Evolutionary conservation across 2,888 invertebrate genomes (phyloP), one percentile per base, ranked within the genome.

Genomic region (Stictocephala bisonia): DNA sequence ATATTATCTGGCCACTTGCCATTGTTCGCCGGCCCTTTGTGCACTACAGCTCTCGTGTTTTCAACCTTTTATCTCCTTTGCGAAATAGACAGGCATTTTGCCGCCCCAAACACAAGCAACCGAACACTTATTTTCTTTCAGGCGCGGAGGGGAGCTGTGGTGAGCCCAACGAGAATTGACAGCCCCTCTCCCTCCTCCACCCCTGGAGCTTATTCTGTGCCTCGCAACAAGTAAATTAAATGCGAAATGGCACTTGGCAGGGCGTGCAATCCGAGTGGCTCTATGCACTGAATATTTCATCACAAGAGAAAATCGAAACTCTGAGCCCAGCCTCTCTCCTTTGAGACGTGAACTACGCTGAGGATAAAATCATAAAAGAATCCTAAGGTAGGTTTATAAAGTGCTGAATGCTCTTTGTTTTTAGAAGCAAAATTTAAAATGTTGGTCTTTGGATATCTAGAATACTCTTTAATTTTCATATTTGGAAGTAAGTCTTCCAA

Each of bases 1-100:
- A 64, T 64, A 64, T 64, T 71, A 71, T 71, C 70, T 71, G 40
- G 41, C 70, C 58, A 71, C 70, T 71, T 71, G 44, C 70, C 58
- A 71, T 71, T 71, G 70, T 71, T 20, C 58, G 35, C 56, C 7
- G 58, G 13, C 27, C 48, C 56, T 41, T 71, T 58, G 58, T 58
- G 27, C 15, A 44, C 2, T 24, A n/a, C 60, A 20, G 44, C 64
- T 64, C 64, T 64, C 64, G 64, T 64, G 64, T 64, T 64, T 64
- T 64, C 41, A 26, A 26, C 64, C 64, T 64, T 64, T 64, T 64
- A 64, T 64, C 64, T 64, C 64, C 64, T 64, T 64, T 64, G 64
- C 64, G 64, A 64, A 64, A 64, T 27, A 64, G 64, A 64, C 64
- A 64, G 64, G 64, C 64, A 64, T 64, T 64, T 64, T 64, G 64